These are phyloP conservation scores for Nannoperca obscura DNA, from an alignment of 2,797 vertebrate genomes.

Conservation along the genomic window DNA sequence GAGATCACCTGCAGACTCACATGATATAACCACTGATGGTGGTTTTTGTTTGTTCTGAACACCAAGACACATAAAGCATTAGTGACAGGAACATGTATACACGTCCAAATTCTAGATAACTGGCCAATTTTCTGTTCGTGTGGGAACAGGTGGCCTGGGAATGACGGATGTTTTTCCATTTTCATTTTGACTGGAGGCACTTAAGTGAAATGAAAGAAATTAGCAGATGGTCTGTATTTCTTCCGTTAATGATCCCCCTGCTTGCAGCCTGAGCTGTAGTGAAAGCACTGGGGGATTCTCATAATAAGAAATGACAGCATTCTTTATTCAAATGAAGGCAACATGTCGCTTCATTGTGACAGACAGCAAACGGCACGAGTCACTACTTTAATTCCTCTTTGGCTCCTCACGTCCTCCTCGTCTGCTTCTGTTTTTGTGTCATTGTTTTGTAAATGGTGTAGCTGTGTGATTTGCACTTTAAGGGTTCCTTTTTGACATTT, in stretches of 20 bases:
- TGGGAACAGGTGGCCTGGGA: slow-evolving; percentile 49
- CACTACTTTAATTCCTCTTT: neutral
- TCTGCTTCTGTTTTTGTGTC: neutral
- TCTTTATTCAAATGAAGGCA: neutral
- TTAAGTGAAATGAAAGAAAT: slow-evolving; percentile 39
- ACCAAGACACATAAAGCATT: neutral
- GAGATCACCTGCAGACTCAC: slow-evolving; percentile 30
- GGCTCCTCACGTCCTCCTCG: neutral
- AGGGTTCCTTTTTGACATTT: neutral
- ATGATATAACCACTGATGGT: too few species aligned
- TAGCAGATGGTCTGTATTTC: slow-evolving; percentile 47
- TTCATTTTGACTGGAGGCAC: slow-evolving; percentile 36
- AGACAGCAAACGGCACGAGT: slow-evolving; percentile 1
- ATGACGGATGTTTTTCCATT: slow-evolving; percentile 44
- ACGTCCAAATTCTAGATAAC: slow-evolving; percentile 16
- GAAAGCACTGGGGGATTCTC: slow-evolving; percentile 1
- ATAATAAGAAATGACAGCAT: neutral
- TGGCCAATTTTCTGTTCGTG: slow-evolving; percentile 25
- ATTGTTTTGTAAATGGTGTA: neutral
- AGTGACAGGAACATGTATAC: slow-evolving; percentile 2
- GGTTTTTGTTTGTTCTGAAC: too few species aligned
- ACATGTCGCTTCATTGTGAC: neutral
- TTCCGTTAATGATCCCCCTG: slow-evolving; percentile 17
- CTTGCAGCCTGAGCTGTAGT: slow-evolving; percentile 10
- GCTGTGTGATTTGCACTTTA: too few species aligned